A percentile compares a stretch with the other conserved stretches of the same genome.
Conservation (phyloP, 2,888 invertebrate genomes). For the Perithous albicinctus region DNA sequence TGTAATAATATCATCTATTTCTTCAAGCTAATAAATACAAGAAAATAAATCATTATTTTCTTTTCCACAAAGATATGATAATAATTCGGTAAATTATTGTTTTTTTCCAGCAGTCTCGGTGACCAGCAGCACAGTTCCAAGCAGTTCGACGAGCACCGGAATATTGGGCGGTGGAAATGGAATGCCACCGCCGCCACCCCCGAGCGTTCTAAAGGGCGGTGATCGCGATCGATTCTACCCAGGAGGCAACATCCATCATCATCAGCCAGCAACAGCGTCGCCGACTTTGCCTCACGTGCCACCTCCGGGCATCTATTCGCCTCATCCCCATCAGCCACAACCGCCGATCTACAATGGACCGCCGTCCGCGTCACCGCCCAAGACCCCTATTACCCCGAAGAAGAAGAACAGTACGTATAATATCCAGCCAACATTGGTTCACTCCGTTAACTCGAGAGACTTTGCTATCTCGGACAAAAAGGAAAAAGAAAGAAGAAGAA, state of each 20-base stretch:
- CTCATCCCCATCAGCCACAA: constrained; percentile 85
- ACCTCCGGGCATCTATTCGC: constrained; percentile 86
- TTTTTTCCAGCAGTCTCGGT: constrained; percentile 85
- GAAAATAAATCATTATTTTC: neutral
- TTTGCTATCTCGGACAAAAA: neutral
- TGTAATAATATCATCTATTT: too few species aligned
- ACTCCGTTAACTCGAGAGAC: neutral
- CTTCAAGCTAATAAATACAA: too few species aligned
- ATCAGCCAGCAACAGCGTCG: constrained; percentile 85
- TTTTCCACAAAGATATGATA: neutral
- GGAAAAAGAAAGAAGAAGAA: too few species aligned
- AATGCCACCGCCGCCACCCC: constrained; percentile 83
- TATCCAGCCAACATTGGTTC: neutral
- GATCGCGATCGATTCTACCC: constrained; percentile 82
- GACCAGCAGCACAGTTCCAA: constrained; percentile 85
- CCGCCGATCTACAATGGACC: constrained; percentile 82
- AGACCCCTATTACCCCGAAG: constrained; percentile 90
- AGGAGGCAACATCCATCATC: constrained; percentile 82
- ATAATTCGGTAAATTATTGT: constrained; percentile 37
- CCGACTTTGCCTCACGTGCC: constrained; percentile 86
- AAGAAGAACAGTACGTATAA: constrained; percentile 84
- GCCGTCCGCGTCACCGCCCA: constrained; percentile 85
- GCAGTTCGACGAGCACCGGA: constrained; percentile 81
- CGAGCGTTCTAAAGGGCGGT: constrained; percentile 84
- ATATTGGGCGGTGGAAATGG: constrained; percentile 79